Evolutionary conservation across 2,113 vertebrate genomes (phyloP).

Genomic region (Nycticorax nycticorax): DNA sequence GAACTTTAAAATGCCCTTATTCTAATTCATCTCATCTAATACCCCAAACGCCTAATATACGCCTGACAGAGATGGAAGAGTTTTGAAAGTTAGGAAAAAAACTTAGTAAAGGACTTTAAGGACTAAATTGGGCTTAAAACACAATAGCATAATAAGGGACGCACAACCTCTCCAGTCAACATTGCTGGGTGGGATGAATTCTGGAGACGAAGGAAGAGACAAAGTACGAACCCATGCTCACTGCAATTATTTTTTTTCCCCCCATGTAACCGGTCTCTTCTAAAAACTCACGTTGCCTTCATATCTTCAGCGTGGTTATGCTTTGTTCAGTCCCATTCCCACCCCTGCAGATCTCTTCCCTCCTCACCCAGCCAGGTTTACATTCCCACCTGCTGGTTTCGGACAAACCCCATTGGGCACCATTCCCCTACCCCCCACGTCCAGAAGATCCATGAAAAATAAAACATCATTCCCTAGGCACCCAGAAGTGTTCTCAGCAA

Average conservation of each 20-base stretch:
- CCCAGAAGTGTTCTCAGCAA: not conserved
- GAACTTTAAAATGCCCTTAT: not conserved
- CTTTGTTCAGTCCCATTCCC: not conserved
- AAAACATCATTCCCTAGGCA: not conserved
- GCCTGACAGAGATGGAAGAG: not conserved
- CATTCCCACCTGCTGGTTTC: not conserved
- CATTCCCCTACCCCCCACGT: fast-evolving
- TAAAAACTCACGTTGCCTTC: not conserved
- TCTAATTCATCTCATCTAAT: not conserved
- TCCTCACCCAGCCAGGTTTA: not conserved
- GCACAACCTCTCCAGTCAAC: not conserved
- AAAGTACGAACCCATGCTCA: not conserved
- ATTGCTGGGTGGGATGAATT: not conserved
- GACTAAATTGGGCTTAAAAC: not conserved
- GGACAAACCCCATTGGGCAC: no score
- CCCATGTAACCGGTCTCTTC: not conserved
- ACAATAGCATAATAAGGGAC: not conserved
- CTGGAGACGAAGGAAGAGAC: not conserved
- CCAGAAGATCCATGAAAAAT: not conserved
- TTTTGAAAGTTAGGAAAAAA: not conserved
- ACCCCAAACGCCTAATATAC: no score
- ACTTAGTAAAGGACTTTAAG: not conserved
- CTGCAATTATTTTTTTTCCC: not conserved
- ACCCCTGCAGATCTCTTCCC: not conserved
- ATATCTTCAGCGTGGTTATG: not conserved